These are phyloP conservation scores for Hyperoodon ampullatus DNA, from an alignment of 2,113 vertebrate species.

Conservation along the genomic window DNA sequence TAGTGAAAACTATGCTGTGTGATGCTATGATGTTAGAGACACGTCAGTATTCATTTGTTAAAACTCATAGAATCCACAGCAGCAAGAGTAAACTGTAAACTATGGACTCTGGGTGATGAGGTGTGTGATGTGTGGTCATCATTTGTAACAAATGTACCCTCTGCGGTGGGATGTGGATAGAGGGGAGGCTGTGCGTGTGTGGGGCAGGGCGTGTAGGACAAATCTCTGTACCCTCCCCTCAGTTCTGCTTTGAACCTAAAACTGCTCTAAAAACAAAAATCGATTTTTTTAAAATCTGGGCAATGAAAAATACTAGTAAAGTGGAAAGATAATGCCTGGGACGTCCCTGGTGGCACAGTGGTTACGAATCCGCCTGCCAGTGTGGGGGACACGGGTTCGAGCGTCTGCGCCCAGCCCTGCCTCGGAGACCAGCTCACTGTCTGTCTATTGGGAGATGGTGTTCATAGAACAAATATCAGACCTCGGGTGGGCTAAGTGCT, in stretches of 20 bases:
- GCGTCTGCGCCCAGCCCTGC: not conserved
- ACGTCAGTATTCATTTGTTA: not conserved
- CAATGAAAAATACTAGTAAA: not conserved
- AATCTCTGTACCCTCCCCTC: not conserved
- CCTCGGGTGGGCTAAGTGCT: fast-evolving
- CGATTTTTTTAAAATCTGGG: not conserved
- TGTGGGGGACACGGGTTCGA: too few species aligned
- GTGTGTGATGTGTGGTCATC: fast-evolving
- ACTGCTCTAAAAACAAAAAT: not conserved
- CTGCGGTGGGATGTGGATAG: not conserved
- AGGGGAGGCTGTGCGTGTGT: fast-evolving
- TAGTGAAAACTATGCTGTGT: not conserved
- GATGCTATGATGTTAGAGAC: not conserved
- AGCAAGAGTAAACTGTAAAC: not conserved
- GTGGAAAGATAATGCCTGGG: not conserved
- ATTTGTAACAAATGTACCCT: not conserved
- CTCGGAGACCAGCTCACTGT: not conserved
- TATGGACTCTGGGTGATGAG: not conserved
- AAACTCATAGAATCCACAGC: not conserved
- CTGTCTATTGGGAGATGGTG: fast-evolving
- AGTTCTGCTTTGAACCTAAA: not conserved
- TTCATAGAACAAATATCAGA: not conserved
- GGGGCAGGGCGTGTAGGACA: not conserved
- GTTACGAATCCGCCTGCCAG: too few species aligned
- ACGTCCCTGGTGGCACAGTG: too few species aligned